Conservation (phyloP, 2,797 vertebrate genomes). For the Vespertilio murinus region DNA sequence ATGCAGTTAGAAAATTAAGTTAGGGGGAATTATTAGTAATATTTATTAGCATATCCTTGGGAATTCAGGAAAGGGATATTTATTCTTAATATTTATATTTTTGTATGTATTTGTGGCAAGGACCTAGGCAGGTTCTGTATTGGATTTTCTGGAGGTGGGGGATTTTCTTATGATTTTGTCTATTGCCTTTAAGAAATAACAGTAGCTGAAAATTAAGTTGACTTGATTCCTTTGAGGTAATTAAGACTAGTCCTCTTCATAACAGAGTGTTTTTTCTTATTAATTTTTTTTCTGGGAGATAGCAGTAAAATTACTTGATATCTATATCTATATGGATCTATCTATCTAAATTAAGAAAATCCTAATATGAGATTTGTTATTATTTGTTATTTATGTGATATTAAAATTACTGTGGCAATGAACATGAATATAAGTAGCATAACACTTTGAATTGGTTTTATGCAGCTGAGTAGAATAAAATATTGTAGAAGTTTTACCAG, state of each 20-base stretch:
- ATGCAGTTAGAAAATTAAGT: constrained; percentile 25
- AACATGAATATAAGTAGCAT: background rate
- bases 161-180: background rate
- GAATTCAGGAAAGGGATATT: background rate
- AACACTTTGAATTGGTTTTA: background rate
- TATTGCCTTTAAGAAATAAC: background rate
- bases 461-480: background rate
- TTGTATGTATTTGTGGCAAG: background rate
- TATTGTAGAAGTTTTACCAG: background rate
- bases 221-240: background rate
- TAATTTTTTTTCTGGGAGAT: background rate
- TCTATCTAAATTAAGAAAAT: background rate
- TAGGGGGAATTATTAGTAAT: background rate
- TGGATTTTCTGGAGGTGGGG: background rate
- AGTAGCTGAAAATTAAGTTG: background rate
- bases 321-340: background rate
- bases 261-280: background rate
- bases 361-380: background rate
- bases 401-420: background rate
- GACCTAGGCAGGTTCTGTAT: background rate
- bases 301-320: background rate
- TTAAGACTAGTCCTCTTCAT: background rate
- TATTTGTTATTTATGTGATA: background rate
- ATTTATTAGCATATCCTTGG: background rate
- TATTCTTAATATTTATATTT: background rate